phyloP scores from a whole-genome alignment of 2,797 vertebrate genomes.

The Lophotriccus pileatus region DNA sequence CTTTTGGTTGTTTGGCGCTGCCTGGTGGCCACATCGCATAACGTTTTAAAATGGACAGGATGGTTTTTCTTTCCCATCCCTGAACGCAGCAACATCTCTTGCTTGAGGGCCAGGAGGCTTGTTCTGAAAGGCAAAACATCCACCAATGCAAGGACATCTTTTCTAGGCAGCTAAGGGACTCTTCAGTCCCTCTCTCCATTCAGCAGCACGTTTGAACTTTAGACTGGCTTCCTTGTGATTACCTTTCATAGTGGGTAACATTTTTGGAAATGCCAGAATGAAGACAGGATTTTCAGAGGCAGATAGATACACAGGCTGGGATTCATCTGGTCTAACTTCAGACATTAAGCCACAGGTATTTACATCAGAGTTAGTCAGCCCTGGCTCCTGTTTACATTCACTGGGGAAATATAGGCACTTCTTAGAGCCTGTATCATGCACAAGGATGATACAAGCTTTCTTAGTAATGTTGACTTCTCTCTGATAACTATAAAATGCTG shows the following conservation, averaged over 20 bases:
- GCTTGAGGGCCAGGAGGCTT: background rate
- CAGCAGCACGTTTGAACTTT: background rate
- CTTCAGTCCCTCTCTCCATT: background rate
- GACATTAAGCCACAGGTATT: background rate
- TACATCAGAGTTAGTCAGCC: background rate
- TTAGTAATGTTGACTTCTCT: background rate
- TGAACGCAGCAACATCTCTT: background rate
- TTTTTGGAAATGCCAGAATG: background rate
- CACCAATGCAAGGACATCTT: background rate
- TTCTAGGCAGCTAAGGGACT: background rate
- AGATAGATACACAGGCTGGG: background rate
- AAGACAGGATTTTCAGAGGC: background rate
- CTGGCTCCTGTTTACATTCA: background rate
- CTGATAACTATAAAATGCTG: background rate
- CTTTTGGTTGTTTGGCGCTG: slow-evolving; percentile 47
- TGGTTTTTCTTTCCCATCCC: background rate
- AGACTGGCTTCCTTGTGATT: rapidly evolving
- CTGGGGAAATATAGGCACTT: background rate
- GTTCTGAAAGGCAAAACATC: background rate
- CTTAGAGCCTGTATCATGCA: background rate
- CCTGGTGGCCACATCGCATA: slow-evolving; percentile 33
- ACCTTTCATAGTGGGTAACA: background rate
- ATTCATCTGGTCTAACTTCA: background rate
- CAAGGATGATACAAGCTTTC: background rate
- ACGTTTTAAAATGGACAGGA: background rate